phyloP scores from a whole-genome alignment of 2,888 invertebrate genomes.

The Pristionchus maxplancki region DNA sequence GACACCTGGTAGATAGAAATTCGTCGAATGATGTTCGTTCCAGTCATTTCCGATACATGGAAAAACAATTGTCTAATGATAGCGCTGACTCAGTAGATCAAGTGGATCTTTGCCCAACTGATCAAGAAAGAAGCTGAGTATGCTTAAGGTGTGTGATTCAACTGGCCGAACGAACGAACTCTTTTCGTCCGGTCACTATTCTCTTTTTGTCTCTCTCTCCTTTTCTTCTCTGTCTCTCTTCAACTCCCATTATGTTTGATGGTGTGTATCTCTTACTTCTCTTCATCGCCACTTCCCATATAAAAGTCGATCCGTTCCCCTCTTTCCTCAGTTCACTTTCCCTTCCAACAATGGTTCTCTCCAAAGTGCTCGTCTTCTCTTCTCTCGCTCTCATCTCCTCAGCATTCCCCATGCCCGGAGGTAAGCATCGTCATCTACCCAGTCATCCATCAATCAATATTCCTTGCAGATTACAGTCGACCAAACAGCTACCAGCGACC shows the following conservation, averaged over 20 bases:
- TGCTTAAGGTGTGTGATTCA: neutral
- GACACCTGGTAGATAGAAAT: neutral
- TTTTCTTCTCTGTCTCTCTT: neutral
- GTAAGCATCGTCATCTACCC: neutral
- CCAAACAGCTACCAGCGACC: conserved; percentile 12
- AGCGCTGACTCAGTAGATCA: conserved; percentile 12
- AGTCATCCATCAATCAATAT: neutral
- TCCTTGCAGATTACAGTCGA: conserved; percentile 21
- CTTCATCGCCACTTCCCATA: conserved; percentile 31
- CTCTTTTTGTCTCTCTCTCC: neutral
- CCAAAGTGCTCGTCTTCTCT: conserved; percentile 30
- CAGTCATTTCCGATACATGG: neutral
- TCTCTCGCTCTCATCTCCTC: conserved; percentile 22
- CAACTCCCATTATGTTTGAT: neutral
- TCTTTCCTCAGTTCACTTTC: conserved; percentile 28
- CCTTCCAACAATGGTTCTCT: conserved; percentile 41
- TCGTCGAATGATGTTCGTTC: neutral
- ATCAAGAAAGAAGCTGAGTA: neutral
- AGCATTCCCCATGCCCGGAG: conserved; percentile 11
- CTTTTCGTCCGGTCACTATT: conserved; percentile 14
- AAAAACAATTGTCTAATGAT: neutral
- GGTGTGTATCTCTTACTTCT: neutral
- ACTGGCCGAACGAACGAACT: neutral
- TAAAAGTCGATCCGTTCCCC: neutral
- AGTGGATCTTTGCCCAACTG: conserved; percentile 22